Conservation (phyloP, 1,140 invertebrate species). For the Drosophila funebris region DNA sequence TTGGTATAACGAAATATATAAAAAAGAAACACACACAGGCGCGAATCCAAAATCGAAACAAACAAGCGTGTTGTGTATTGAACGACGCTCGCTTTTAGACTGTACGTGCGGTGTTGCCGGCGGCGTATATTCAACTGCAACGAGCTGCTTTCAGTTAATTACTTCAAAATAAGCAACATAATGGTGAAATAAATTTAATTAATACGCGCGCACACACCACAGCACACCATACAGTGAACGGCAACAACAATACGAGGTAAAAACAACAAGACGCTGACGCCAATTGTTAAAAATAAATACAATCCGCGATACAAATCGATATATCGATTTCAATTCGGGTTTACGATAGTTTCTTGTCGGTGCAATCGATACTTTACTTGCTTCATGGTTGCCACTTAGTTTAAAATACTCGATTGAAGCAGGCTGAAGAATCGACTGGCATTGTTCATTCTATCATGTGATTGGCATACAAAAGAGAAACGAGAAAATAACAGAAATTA, state of each 20-base stretch:
- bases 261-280: conserved; percentile 57
- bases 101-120: conserved; percentile 34
- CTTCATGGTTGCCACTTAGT: conserved; percentile 10
- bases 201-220: conserved; percentile 46
- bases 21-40: conserved; percentile 40
- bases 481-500: conserved; percentile 33
- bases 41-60: conserved; percentile 13
- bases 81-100: conserved; percentile 37
- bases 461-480: conserved; percentile 54
- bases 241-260: conserved; percentile 32
- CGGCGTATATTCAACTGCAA: conserved; percentile 39
- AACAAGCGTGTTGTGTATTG: conserved; percentile 39
- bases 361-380: conserved; percentile 6
- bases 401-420: conserved; percentile 21
- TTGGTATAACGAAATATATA: conserved; percentile 22
- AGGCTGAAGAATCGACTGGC: background rate
- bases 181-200: conserved; percentile 68
- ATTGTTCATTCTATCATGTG: conserved; percentile 56
- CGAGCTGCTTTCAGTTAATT: conserved; percentile 48
- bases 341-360: too few species aligned
- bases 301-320: conserved; percentile 61
- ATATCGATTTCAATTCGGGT: background rate
- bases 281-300: conserved; percentile 81
- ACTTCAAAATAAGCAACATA: conserved; percentile 56
- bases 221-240: conserved; percentile 13